phyloP scores from a whole-genome alignment of 1,140 invertebrate species.

The Megathymus violae region DNA sequence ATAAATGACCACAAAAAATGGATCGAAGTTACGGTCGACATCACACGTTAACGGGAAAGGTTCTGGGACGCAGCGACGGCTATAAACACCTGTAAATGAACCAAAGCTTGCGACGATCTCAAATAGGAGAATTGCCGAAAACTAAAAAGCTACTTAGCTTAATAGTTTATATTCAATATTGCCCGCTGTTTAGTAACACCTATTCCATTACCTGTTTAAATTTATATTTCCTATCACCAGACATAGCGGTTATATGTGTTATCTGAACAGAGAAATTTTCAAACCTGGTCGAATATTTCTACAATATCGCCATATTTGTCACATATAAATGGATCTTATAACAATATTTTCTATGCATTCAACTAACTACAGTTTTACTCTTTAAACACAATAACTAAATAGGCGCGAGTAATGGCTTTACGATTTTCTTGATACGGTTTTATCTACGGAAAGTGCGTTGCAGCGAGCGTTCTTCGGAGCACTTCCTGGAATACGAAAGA shows the following conservation, averaged over 20 bases:
- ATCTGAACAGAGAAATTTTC: no score
- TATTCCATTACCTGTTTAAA: no score
- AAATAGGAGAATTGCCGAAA: background rate
- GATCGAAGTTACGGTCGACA: slow-evolving; percentile 58
- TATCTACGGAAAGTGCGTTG: slow-evolving; percentile 43
- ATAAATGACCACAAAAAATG: slow-evolving; percentile 43
- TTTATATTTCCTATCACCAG: no score
- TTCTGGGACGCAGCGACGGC: slow-evolving; percentile 34
- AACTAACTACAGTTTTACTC: background rate
- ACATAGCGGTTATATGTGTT: no score
- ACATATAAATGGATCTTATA: background rate
- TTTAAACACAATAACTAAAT: background rate
- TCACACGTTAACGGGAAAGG: slow-evolving; percentile 49
- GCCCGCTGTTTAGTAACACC: no score
- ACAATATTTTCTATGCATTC: background rate
- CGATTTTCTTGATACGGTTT: background rate
- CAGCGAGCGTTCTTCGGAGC: slow-evolving; percentile 35
- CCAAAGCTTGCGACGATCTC: slow-evolving; percentile 1
- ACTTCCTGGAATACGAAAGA: slow-evolving; percentile 68
- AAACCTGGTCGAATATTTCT: background rate
- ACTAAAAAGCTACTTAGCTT: background rate
- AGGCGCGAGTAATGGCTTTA: background rate
- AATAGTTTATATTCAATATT: no score
- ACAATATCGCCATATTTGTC: no score
- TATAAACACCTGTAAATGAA: background rate